Percentiles rank a stretch among this genome's conserved stretches.
Evolutionary conservation across 2,797 vertebrate genomes (phyloP).

Genomic region (Sebastes aleutianus): DNA sequence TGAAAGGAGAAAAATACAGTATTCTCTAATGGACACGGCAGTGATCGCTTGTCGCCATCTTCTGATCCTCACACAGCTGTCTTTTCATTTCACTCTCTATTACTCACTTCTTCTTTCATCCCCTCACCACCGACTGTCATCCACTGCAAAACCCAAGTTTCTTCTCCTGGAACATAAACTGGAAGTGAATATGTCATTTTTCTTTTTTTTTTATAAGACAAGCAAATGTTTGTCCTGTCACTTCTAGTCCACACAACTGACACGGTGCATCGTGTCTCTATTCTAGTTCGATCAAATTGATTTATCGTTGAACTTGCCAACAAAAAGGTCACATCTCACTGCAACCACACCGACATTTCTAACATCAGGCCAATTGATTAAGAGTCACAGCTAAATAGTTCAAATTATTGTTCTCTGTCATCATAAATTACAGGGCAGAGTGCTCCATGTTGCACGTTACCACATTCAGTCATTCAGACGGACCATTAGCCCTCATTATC

Average conservation of each 20-base stretch:
- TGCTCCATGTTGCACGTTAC: conserved; percentile 8
- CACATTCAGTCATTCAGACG: conserved; percentile 40
- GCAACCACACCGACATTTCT: not conserved
- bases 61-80: not conserved
- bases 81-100: conserved; percentile 10
- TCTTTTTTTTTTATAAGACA: not conserved
- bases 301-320: not conserved
- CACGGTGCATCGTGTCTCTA: not conserved
- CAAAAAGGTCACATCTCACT: not conserved
- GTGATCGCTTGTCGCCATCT: conserved; percentile 6
- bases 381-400: not conserved
- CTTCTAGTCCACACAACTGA: not conserved
- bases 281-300: not conserved
- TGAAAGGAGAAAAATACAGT: conserved; percentile 40
- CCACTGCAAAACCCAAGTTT: not conserved
- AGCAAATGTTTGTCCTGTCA: not conserved
- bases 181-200: not conserved
- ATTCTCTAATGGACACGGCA: conserved; percentile 18
- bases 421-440: conserved; percentile 6
- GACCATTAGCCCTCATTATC: conserved; percentile 54
- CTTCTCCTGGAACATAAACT: not conserved
- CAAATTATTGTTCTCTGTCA: not conserved
- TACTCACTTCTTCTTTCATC: not conserved
- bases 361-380: not conserved
- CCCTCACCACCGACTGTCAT: not conserved